Evolutionary conservation across 2,888 invertebrate species (phyloP).

Genomic region (Zeuzera pyrina): DNA sequence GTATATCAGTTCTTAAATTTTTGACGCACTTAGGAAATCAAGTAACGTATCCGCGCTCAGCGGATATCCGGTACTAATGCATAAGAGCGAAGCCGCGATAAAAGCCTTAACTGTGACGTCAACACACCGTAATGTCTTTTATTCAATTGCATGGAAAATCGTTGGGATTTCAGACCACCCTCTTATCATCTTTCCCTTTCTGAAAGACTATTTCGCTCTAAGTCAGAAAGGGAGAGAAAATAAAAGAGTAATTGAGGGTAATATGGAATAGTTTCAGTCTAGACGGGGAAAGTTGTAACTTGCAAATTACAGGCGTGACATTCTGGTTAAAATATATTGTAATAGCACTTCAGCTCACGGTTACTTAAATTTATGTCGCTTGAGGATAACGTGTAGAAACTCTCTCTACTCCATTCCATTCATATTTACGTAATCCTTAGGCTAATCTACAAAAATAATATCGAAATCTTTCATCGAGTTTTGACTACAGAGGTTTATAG

Average conservation of each 20-base stretch:
- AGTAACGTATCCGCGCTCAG: no score
- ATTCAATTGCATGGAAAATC: slow-evolving; percentile 70
- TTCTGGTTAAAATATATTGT: slow-evolving; percentile 45
- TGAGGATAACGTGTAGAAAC: slow-evolving; percentile 23
- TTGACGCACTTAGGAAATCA: no score
- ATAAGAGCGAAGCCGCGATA: slow-evolving; percentile 27
- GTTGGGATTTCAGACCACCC: slow-evolving; percentile 50
- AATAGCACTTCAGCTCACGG: slow-evolving; percentile 37
- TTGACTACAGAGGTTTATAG: no score
- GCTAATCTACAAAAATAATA: no score
- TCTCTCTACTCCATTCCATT: slow-evolving; percentile 16
- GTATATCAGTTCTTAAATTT: no score
- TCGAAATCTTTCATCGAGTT: no score
- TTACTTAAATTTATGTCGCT: slow-evolving; percentile 41
- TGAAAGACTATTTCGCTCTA: slow-evolving; percentile 1
- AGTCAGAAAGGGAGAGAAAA: slow-evolving; percentile 28
- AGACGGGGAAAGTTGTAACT: slow-evolving; percentile 56
- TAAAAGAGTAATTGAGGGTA: slow-evolving; percentile 54
- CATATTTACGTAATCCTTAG: no score
- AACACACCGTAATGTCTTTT: slow-evolving; percentile 58
- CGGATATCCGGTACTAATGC: no score
- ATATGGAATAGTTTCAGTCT: slow-evolving; percentile 66
- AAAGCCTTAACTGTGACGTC: slow-evolving; percentile 44
- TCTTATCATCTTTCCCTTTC: slow-evolving; percentile 24
- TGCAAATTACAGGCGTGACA: slow-evolving; percentile 50